phyloP scores from a whole-genome alignment of 92 coral and sea anemone species.

The Phenganax stokvisi region DNA sequence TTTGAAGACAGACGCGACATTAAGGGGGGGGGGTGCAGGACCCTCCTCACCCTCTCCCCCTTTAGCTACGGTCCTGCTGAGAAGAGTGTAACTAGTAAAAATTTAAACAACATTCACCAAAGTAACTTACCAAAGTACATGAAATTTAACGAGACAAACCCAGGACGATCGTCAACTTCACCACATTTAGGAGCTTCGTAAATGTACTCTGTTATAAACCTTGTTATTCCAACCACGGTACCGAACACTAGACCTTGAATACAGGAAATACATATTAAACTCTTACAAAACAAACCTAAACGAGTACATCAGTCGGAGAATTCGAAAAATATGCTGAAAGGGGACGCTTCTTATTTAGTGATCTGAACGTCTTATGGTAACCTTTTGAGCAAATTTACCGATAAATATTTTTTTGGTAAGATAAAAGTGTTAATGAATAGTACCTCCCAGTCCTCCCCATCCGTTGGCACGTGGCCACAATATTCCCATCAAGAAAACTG shows the following conservation, averaged over 20 bases:
- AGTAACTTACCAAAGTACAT: conserved; percentile 79
- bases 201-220: conserved; percentile 71
- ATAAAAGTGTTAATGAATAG: neutral
- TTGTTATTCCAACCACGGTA: conserved; percentile 64
- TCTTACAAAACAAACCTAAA: neutral
- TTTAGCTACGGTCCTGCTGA: too few relatives aligned
- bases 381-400: too few relatives aligned
- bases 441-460: conserved; percentile 65
- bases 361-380: neutral
- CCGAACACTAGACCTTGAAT: conserved; percentile 46
- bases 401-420: too few relatives aligned
- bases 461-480: conserved; percentile 87
- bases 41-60: too few relatives aligned
- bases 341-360: too few relatives aligned
- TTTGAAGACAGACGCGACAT: too few relatives aligned
- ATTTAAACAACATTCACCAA: too few relatives aligned
- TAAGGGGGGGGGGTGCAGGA: too few relatives aligned
- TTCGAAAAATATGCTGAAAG: too few relatives aligned
- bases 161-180: conserved; percentile 65
- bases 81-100: too few relatives aligned
- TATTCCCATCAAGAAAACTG: conserved; percentile 81
- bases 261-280: neutral
- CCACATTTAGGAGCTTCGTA: conserved; percentile 74
- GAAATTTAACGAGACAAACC: conserved; percentile 81
- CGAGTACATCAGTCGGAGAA: too few relatives aligned